These are phyloP conservation scores for Oryzias melastigma DNA, from an alignment of 2,113 vertebrate genomes.

Conservation along the genomic window DNA sequence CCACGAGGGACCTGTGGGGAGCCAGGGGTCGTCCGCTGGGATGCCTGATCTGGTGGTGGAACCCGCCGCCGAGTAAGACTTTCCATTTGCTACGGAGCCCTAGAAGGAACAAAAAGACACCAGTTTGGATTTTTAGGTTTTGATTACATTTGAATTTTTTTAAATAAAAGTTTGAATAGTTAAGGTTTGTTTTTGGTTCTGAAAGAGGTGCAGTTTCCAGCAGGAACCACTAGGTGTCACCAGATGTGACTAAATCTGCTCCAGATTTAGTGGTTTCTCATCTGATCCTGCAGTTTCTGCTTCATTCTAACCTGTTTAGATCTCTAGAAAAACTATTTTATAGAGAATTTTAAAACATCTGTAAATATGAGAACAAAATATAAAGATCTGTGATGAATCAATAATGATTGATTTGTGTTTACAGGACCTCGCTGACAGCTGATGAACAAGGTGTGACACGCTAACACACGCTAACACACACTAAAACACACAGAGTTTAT, in stretches of 20 bases:
- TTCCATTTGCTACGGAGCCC: background rate
- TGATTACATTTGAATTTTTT: too few relatives aligned
- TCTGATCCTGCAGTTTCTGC: too few relatives aligned
- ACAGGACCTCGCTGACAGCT: constrained; percentile 62
- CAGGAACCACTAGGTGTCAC: background rate
- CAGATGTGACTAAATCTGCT: background rate
- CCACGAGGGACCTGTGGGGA: constrained; percentile 80
- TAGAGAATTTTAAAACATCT: too few relatives aligned
- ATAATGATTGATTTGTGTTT: constrained; percentile 10
- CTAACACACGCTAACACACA: background rate
- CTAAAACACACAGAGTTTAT: too few relatives aligned
- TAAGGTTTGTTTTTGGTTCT: too few relatives aligned
- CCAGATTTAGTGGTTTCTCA: too few relatives aligned
- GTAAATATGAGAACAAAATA: too few relatives aligned
- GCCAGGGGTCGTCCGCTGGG: constrained; percentile 77
- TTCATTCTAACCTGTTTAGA: too few relatives aligned
- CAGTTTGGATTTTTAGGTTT: too few relatives aligned
- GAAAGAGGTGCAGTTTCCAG: background rate
- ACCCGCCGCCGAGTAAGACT: constrained; percentile 76
- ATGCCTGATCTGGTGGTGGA: constrained; percentile 97
- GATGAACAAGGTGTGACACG: constrained; percentile 76
- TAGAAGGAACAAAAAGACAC: too few relatives aligned
- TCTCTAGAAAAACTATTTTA: too few relatives aligned
- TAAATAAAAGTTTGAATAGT: too few relatives aligned
- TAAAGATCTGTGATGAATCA: background rate